These are phyloP conservation scores for Dermochelys coriacea DNA, from an alignment of 2,797 vertebrate genomes.

Conservation along the genomic window DNA sequence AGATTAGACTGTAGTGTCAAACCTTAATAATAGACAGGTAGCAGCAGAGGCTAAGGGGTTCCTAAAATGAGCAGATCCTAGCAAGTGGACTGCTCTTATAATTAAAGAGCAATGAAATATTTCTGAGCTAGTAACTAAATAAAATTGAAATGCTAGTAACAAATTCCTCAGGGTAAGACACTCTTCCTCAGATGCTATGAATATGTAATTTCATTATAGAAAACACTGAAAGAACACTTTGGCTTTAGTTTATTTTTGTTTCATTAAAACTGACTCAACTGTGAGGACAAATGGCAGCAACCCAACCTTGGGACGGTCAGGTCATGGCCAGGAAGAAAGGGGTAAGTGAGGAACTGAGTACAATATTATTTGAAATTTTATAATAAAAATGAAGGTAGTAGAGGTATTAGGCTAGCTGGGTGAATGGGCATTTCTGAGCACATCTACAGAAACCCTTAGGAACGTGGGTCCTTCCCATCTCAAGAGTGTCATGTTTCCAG, in stretches of 20 bases:
- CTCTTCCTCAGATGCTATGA: not conserved
- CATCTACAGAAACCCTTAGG: not conserved
- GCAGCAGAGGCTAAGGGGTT: not conserved
- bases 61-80: not conserved
- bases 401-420: not conserved
- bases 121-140: too few species aligned
- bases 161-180: not conserved
- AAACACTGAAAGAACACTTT: not conserved
- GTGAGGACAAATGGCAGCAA: not conserved
- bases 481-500: not conserved
- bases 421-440: not conserved
- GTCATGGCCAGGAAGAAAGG: not conserved
- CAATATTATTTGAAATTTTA: not conserved
- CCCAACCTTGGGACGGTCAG: not conserved
- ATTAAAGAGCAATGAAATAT: not conserved
- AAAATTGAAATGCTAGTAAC: not conserved
- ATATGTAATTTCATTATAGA: not conserved
- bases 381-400: not conserved
- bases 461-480: not conserved
- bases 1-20: too few species aligned
- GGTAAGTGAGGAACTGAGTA: not conserved
- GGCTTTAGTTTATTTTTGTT: not conserved
- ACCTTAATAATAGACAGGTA: not conserved
- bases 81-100: not conserved
- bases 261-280: not conserved